These are phyloP conservation scores for Arctopsyche grandis DNA, from an alignment of 1,140 invertebrate genomes.

Conservation along the genomic window DNA sequence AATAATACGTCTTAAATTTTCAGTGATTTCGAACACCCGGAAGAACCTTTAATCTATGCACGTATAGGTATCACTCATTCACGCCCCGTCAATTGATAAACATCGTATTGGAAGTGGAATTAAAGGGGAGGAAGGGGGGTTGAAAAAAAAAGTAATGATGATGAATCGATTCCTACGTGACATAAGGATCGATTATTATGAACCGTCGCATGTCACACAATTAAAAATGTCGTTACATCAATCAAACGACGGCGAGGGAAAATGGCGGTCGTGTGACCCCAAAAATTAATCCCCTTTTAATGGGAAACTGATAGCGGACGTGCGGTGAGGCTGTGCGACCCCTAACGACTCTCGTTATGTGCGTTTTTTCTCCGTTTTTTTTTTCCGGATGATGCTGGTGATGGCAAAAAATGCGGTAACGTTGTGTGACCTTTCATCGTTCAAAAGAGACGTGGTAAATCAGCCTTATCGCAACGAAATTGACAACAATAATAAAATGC, in stretches of 20 bases:
- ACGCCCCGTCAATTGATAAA: too few relatives aligned
- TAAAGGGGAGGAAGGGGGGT: too few relatives aligned
- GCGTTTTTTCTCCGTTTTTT: not conserved
- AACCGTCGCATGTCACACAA: not conserved
- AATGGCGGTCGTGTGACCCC: slow-evolving; percentile 4
- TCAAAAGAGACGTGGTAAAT: too few relatives aligned
- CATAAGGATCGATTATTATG: not conserved
- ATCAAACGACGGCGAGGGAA: not conserved
- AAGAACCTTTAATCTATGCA: too few relatives aligned
- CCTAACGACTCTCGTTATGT: slow-evolving; percentile 2
- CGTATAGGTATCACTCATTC: too few relatives aligned
- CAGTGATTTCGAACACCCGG: too few relatives aligned
- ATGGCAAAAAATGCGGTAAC: not conserved
- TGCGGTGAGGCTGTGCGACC: not conserved
- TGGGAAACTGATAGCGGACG: slow-evolving; percentile 8
- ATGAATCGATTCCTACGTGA: not conserved
- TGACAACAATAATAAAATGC: too few relatives aligned
- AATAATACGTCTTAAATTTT: too few relatives aligned
- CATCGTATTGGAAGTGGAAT: too few relatives aligned
- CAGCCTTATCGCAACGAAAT: too few relatives aligned
- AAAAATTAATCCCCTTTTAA: slow-evolving; percentile 11
- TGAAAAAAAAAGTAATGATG: too few relatives aligned
- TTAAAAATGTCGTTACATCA: slow-evolving; percentile 10
- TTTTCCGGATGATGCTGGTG: not conserved
- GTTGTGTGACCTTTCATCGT: too few relatives aligned